phyloP scores from a whole-genome alignment of 2,113 vertebrate genomes.

The Leiothrix lutea region DNA sequence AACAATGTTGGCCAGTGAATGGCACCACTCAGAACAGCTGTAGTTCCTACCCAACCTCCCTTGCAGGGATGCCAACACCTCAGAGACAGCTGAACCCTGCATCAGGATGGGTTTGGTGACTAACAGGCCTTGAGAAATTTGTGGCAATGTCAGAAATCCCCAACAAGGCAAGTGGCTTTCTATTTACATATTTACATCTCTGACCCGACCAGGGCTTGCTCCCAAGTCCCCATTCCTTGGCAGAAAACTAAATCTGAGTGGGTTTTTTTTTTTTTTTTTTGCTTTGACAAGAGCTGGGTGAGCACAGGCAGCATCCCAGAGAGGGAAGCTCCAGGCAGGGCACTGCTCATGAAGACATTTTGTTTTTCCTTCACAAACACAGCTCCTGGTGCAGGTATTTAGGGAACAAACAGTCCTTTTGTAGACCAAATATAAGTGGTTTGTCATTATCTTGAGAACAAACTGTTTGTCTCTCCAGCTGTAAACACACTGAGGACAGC shows the following conservation, averaged over 20 bases:
- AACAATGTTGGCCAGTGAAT: neutral
- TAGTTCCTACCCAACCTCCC: neutral
- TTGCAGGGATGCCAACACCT: neutral
- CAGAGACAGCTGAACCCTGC: neutral
- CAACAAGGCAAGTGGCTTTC: neutral
- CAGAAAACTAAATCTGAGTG: neutral
- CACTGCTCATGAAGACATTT: neutral
- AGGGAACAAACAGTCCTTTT: constrained; percentile 57
- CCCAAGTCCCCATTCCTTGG: neutral
- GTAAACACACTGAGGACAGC: constrained; percentile 51
- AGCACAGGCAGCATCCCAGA: neutral
- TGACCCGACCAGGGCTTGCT: neutral
- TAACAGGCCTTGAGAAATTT: neutral
- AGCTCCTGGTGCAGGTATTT: constrained; percentile 42
- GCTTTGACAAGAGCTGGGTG: neutral
- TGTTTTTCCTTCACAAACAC: constrained; percentile 4
- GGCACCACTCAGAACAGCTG: rapidly evolving
- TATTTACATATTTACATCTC: neutral
- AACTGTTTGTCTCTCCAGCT: constrained; percentile 46
- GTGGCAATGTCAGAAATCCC: neutral
- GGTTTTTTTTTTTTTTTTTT: neutral
- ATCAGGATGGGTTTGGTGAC: neutral
- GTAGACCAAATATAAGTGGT: constrained; percentile 59
- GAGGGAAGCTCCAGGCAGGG: neutral
- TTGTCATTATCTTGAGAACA: constrained; percentile 64